Evolutionary conservation across 2,797 vertebrate genomes (phyloP).

Genomic region (Lepilemur ruficaudatus): DNA sequence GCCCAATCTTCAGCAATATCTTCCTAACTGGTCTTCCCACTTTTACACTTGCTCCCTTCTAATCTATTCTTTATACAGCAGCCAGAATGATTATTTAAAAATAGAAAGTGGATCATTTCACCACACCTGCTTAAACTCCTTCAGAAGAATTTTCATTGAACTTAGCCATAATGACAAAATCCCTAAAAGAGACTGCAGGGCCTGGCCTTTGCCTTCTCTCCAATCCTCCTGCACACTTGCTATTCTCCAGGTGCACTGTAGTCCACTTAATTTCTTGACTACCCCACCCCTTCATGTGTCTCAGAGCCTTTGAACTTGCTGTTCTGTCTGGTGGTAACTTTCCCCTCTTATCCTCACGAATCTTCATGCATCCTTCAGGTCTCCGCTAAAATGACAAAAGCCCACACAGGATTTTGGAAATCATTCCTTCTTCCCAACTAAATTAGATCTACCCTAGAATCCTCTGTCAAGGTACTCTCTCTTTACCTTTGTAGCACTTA

Average conservation of each 20-base stretch:
- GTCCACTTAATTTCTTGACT: neutral
- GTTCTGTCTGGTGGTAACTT: neutral
- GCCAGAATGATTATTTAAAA: neutral
- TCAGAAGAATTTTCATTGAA: neutral
- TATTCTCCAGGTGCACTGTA: neutral
- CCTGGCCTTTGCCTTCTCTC: neutral
- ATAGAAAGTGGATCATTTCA: neutral
- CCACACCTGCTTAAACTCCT: neutral
- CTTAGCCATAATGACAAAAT: neutral
- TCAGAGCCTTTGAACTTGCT: neutral
- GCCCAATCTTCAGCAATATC: neutral
- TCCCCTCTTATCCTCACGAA: neutral
- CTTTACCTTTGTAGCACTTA: neutral
- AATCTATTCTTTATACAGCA: neutral
- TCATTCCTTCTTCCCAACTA: neutral
- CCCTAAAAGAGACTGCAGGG: too few species aligned
- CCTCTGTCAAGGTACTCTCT: neutral
- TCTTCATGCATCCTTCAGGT: neutral
- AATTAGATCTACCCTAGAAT: neutral
- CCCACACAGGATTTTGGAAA: neutral
- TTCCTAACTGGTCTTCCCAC: neutral
- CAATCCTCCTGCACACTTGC: neutral
- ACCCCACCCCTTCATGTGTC: neutral
- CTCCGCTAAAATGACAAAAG: neutral
- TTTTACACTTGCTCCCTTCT: neutral